Conservation (phyloP, 2,113 vertebrate species). For the Petroica traversi region DNA sequence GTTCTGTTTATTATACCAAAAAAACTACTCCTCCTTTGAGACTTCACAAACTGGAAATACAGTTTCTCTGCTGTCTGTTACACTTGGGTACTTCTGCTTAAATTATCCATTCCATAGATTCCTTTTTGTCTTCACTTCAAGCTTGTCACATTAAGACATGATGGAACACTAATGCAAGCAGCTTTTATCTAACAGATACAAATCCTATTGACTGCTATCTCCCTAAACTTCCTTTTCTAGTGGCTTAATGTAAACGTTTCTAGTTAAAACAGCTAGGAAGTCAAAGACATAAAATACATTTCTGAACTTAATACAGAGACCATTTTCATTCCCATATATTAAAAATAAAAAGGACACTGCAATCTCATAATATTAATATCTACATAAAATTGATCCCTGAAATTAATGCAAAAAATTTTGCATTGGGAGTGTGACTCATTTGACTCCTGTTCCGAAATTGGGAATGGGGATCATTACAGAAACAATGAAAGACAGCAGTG, state of each 20-base stretch:
- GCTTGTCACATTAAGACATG: slow-evolving; percentile 36
- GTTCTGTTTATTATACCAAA: not conserved
- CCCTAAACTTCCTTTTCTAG: not conserved
- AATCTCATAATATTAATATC: not conserved
- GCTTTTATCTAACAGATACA: slow-evolving; percentile 25
- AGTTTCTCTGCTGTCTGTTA: not conserved
- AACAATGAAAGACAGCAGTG: not conserved
- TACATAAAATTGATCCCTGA: not conserved
- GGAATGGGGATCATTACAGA: not conserved
- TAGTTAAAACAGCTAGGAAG: not conserved
- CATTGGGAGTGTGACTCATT: not conserved
- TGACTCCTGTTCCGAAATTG: not conserved
- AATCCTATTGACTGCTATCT: slow-evolving; percentile 1
- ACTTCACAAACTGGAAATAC: slow-evolving; percentile 18
- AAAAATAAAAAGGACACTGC: not conserved
- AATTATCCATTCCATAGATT: slow-evolving; percentile 20
- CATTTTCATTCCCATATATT: not conserved
- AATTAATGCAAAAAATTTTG: not conserved
- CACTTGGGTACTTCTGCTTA: slow-evolving; percentile 30
- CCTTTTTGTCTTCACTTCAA: slow-evolving; percentile 12
- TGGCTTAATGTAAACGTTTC: slow-evolving; percentile 1
- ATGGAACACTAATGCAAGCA: slow-evolving; percentile 11
- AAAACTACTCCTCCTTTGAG: not conserved
- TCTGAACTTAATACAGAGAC: not conserved
- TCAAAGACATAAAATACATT: not conserved